phyloP scores from a whole-genome alignment of 2,888 invertebrate species.

The Teleiodes luculella region DNA sequence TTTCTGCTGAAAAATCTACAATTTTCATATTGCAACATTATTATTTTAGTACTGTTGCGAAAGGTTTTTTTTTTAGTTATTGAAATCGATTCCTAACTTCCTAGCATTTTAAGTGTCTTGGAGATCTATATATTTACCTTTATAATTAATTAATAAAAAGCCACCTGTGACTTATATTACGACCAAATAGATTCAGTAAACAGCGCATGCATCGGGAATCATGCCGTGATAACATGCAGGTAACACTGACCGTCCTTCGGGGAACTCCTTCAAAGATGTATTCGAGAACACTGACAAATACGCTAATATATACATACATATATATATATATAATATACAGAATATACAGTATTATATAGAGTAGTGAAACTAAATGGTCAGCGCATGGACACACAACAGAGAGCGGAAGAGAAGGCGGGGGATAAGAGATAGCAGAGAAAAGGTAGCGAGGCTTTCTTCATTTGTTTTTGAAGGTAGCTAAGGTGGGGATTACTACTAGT shows the following conservation, averaged over 20 bases:
- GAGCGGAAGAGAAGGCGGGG: slow-evolving; percentile 32
- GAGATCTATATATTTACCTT: not conserved
- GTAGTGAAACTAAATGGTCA: slow-evolving; percentile 51
- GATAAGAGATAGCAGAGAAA: slow-evolving; percentile 34
- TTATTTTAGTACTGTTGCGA: not conserved
- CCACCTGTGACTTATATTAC: not conserved
- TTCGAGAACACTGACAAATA: slow-evolving; percentile 1
- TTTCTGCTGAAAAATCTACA: not conserved
- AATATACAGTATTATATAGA: not conserved
- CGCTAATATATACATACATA: not conserved
- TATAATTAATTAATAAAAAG: not conserved
- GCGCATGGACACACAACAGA: slow-evolving; percentile 49
- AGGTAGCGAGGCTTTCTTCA: slow-evolving; percentile 12
- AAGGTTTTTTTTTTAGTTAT: not conserved
- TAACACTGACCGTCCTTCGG: slow-evolving; percentile 16
- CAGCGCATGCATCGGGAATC: slow-evolving; percentile 16
- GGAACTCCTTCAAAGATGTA: slow-evolving; percentile 3
- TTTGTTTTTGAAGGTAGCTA: slow-evolving; percentile 16
- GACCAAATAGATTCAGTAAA: not conserved
- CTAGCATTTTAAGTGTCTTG: not conserved
- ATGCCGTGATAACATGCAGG: slow-evolving; percentile 19
- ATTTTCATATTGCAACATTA: not conserved
- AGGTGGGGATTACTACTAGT: slow-evolving; percentile 32
- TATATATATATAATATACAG: not conserved
- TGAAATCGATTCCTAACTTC: not conserved